These are phyloP conservation scores for Melanitta fusca DNA, from an alignment of 2,797 vertebrate species.

Conservation along the genomic window DNA sequence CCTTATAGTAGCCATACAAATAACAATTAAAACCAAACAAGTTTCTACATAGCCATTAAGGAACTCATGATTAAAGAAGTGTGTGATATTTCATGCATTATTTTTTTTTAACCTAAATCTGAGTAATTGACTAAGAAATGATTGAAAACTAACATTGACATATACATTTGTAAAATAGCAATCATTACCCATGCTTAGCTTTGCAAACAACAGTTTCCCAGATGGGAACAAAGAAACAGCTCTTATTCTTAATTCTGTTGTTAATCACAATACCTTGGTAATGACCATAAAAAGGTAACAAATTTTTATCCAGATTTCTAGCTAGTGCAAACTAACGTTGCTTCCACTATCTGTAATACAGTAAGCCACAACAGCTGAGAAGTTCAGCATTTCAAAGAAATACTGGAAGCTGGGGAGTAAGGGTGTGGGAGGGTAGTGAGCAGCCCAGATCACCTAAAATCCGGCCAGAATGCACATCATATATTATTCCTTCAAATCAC, in stretches of 20 bases:
- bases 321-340: not conserved
- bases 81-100: not conserved
- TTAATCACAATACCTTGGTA: not conserved
- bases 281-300: not conserved
- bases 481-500: not conserved
- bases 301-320: not conserved
- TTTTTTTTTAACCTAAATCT: not conserved
- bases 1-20: not conserved
- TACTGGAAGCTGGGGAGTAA: accelerated
- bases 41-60: not conserved
- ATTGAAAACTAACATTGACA: not conserved
- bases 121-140: not conserved
- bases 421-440: no score
- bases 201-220: not conserved
- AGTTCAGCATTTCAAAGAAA: not conserved
- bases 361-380: not conserved
- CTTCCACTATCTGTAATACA: not conserved
- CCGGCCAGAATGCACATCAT: not conserved
- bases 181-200: not conserved
- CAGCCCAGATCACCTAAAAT: not conserved
- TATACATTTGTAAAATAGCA: not conserved
- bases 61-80: not conserved
- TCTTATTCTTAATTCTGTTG: not conserved
- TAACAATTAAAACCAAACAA: not conserved
- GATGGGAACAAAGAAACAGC: not conserved